Evolutionary conservation across 2,888 invertebrate species (phyloP).

Genomic region (Agriotes lineatus): DNA sequence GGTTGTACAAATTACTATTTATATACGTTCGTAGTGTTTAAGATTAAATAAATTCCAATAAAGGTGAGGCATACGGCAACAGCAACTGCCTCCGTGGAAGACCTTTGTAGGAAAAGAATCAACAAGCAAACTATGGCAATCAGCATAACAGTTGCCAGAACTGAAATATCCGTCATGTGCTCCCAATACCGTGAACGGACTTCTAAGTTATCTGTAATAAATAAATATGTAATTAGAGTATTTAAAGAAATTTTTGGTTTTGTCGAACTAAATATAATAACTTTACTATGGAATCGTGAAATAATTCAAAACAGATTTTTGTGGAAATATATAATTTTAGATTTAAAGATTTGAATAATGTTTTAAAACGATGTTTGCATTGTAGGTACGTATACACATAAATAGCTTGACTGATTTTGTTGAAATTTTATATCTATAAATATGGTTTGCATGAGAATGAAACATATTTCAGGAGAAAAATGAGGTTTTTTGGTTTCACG

Average conservation of each 20-base stretch:
- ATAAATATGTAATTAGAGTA: neutral
- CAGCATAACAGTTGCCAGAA: conserved; percentile 43
- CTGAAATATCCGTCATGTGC: conserved; percentile 56
- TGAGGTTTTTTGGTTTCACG: too few relatives aligned
- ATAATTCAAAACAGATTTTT: too few relatives aligned
- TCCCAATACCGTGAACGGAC: conserved; percentile 53
- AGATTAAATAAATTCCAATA: conserved; percentile 63
- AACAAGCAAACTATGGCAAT: conserved; percentile 59
- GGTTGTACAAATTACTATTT: too few relatives aligned
- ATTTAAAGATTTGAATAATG: too few relatives aligned
- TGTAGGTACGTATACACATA: too few relatives aligned
- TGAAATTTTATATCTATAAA: too few relatives aligned
- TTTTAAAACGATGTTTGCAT: too few relatives aligned
- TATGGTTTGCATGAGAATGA: too few relatives aligned
- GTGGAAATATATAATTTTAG: too few relatives aligned
- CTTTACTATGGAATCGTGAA: too few relatives aligned
- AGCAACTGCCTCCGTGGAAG: conserved; percentile 65
- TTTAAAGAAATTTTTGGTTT: neutral
- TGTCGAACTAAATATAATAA: neutral
- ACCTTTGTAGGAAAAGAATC: conserved; percentile 66
- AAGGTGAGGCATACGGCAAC: conserved; percentile 65
- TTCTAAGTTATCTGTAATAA: conserved; percentile 45
- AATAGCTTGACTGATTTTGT: too few relatives aligned
- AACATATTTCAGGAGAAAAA: too few relatives aligned
- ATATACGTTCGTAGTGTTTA: conserved; percentile 53